These are phyloP conservation scores for Aldrovandia affinis DNA, from an alignment of 2,797 vertebrate genomes.

Conservation along the genomic window DNA sequence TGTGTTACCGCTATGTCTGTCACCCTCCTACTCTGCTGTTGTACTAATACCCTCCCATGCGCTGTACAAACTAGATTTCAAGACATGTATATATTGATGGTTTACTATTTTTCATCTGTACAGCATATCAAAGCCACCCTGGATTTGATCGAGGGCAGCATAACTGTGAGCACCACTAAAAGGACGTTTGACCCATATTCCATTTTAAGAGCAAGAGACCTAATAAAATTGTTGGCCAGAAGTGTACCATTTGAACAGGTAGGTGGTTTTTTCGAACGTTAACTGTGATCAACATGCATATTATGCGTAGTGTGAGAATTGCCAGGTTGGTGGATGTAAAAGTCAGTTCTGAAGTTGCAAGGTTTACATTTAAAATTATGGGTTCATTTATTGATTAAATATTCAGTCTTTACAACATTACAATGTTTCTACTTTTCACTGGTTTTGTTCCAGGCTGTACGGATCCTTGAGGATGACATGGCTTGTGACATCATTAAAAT, in stretches of 20 bases:
- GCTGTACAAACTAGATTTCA: neutral
- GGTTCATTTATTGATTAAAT: no score
- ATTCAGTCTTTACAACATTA: neutral
- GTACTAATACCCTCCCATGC: no score
- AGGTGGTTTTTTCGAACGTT: neutral
- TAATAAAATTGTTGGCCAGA: conserved; percentile 92
- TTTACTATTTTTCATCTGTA: conserved; percentile 15
- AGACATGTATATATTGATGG: neutral
- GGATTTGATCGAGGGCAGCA: conserved; percentile 95
- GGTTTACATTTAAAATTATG: no score
- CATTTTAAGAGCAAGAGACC: conserved; percentile 89
- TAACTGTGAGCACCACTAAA: conserved; percentile 90
- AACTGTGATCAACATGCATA: neutral
- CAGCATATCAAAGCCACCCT: conserved; percentile 84
- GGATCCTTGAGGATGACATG: conserved; percentile 90
- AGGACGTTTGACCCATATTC: conserved; percentile 93
- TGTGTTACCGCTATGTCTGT: no score
- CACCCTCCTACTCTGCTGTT: no score
- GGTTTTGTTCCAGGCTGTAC: conserved; percentile 78
- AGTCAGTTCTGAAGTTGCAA: no score
- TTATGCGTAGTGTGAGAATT: no score
- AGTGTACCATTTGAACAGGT: conserved; percentile 98
- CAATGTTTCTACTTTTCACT: neutral
- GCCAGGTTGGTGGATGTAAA: no score
- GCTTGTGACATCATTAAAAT: conserved; percentile 98